phyloP scores from a whole-genome alignment of 1,140 invertebrate species.

The Ephestia elutella region DNA sequence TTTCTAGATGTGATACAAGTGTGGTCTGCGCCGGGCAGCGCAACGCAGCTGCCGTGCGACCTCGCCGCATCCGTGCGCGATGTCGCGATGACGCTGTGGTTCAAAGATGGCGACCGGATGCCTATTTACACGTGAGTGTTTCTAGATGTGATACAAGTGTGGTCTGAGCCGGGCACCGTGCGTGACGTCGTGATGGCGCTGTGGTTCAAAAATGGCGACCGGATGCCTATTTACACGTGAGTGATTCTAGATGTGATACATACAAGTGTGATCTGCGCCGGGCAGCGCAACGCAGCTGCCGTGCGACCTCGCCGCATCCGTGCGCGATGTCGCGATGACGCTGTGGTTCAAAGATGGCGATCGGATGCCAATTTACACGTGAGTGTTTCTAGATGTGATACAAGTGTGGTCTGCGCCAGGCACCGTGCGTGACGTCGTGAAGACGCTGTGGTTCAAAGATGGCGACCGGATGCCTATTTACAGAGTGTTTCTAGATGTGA shows the following conservation, averaged over 20 bases:
- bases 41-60: conserved; percentile 87
- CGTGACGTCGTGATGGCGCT: conserved; percentile 85
- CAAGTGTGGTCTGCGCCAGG: conserved; percentile 88
- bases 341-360: conserved; percentile 90
- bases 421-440: conserved; percentile 79
- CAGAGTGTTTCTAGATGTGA: conserved; percentile 75
- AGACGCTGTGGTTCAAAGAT: conserved; percentile 91
- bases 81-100: conserved; percentile 89
- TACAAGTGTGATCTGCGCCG: conserved; percentile 82
- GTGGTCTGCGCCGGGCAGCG: conserved; percentile 82
- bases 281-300: conserved; percentile 84
- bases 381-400: conserved; percentile 76
- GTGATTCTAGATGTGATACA: conserved; percentile 57
- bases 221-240: conserved; percentile 90
- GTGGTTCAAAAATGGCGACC: conserved; percentile 88
- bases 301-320: conserved; percentile 85
- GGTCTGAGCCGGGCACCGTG: conserved; percentile 81
- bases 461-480: conserved; percentile 87
- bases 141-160: conserved; percentile 74
- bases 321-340: conserved; percentile 82
- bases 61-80: conserved; percentile 81
- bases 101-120: conserved; percentile 86
- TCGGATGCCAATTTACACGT: conserved; percentile 90
- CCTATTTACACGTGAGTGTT: conserved; percentile 86
- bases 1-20: conserved; percentile 71